phyloP scores from a whole-genome alignment of 1,140 invertebrate genomes.

The Argopecten irradians region DNA sequence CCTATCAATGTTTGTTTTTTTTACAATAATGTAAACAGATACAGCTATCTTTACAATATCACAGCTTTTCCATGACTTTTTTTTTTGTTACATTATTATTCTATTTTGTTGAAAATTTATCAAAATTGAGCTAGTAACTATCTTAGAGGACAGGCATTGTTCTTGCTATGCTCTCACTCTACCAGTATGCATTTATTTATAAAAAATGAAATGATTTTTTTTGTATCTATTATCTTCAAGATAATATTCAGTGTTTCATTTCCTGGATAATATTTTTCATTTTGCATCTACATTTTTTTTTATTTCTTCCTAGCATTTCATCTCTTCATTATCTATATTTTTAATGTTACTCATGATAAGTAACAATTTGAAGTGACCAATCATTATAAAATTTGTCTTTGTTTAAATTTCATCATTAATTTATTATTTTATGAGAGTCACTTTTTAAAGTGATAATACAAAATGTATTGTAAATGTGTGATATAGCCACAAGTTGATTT shows the following conservation, averaged over 20 bases:
- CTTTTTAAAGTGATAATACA: background rate
- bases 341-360: background rate
- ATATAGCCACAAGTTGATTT: background rate
- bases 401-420: background rate
- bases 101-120: background rate
- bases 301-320: background rate
- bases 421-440: background rate
- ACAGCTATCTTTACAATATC: background rate
- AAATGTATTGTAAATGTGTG: background rate
- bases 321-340: background rate
- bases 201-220: background rate
- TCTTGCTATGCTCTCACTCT: background rate
- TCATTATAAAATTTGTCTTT: background rate
- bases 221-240: background rate
- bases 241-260: background rate
- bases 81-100: background rate
- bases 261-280: background rate
- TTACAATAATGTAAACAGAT: background rate
- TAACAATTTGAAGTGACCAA: background rate
- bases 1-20: background rate
- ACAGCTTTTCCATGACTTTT: background rate
- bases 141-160: background rate
- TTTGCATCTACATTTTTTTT: background rate
- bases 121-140: background rate
- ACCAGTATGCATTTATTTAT: background rate